phyloP scores from a whole-genome alignment of 2,797 vertebrate genomes.

The Sebastes oblongus region DNA sequence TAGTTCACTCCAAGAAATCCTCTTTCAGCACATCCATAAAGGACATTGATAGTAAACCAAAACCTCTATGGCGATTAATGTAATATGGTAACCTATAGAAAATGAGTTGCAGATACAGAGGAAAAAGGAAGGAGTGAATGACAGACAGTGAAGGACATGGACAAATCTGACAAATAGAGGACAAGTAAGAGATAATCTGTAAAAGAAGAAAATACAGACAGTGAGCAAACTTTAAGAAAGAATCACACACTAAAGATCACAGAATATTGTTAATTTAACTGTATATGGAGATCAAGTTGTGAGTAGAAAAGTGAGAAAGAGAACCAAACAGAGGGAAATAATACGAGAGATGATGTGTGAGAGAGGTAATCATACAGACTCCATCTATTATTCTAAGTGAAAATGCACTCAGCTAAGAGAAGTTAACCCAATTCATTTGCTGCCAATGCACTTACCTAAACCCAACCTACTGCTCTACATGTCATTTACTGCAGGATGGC shows the following conservation, averaged over 20 bases:
- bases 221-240: not conserved
- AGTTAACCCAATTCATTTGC: constrained; percentile 75
- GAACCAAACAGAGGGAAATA: not conserved
- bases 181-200: not conserved
- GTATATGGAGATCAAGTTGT: not conserved
- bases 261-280: too few relatives aligned
- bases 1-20: not conserved
- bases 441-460: constrained; percentile 71
- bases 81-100: not conserved
- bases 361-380: constrained; percentile 45
- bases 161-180: not conserved
- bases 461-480: constrained; percentile 71
- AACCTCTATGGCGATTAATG: not conserved
- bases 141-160: not conserved
- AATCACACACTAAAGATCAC: not conserved
- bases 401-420: constrained; percentile 64
- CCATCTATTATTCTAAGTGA: constrained; percentile 62
- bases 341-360: constrained; percentile 12
- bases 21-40: constrained; percentile 6
- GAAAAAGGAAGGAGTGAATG: not conserved
- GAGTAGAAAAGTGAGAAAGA: not conserved
- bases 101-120: not conserved
- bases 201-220: not conserved
- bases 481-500: constrained; percentile 71
- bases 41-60: not conserved